These are phyloP conservation scores for Archegozetes longisetosus DNA, from an alignment of 1,140 invertebrate genomes.

Conservation along the genomic window DNA sequence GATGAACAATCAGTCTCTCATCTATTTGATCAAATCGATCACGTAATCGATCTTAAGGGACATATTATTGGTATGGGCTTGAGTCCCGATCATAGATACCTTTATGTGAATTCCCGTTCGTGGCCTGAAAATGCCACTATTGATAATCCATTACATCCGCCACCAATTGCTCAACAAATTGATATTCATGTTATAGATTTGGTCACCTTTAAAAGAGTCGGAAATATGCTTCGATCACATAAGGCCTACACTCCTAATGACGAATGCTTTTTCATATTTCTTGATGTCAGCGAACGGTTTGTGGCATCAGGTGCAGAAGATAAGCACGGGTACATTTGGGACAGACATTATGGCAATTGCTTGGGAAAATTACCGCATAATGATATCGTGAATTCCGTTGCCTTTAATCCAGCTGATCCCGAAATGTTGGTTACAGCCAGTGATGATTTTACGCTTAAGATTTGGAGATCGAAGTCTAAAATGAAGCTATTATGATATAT, in stretches of 20 bases:
- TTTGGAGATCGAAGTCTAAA: constrained; percentile 34
- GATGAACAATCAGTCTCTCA: constrained; percentile 50
- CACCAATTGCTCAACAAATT: constrained; percentile 77
- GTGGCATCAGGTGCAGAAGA: constrained; percentile 78
- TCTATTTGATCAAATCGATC: constrained; percentile 59
- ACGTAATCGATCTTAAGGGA: constrained; percentile 67
- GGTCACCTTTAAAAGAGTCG: constrained; percentile 55
- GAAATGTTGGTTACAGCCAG: constrained; percentile 73
- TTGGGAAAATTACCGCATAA: constrained; percentile 55
- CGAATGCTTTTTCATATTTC: constrained; percentile 76
- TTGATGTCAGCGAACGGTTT: constrained; percentile 68
- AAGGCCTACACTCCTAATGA: constrained; percentile 72
- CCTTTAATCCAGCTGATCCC: constrained; percentile 63
- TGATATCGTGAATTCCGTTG: constrained; percentile 72
- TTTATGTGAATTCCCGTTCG: constrained; percentile 70
- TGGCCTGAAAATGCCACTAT: constrained; percentile 67
- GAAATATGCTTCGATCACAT: constrained; percentile 63
- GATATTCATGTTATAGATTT: constrained; percentile 78
- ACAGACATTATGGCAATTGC: constrained; percentile 64
- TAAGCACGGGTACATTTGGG: constrained; percentile 68
- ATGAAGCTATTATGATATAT: constrained; percentile 7
- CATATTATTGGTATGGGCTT: constrained; percentile 78
- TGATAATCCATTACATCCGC: constrained; percentile 57
- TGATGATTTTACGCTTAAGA: constrained; percentile 62
- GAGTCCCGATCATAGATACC: constrained; percentile 69